Evolutionary conservation across 2,113 vertebrate species (phyloP).

Genomic region (Ctenodactylus gundi): DNA sequence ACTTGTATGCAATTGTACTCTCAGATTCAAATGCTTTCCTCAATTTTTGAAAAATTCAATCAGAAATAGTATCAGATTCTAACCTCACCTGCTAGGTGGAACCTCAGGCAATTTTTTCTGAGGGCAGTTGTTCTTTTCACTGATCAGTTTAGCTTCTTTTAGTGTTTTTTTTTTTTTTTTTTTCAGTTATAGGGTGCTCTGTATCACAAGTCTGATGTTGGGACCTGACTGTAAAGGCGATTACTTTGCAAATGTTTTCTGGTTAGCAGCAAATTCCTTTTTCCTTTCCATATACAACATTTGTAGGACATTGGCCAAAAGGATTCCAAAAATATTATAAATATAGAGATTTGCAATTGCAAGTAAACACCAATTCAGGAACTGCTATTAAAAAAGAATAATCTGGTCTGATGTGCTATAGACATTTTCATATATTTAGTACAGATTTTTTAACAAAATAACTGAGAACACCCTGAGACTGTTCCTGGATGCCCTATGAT

Average conservation of each 20-base stretch:
- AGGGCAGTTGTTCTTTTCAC: not conserved
- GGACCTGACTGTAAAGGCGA: not conserved
- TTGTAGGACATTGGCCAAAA: not conserved
- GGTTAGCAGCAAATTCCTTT: not conserved
- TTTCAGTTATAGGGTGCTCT: not conserved
- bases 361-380: not conserved
- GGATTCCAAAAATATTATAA: not conserved
- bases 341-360: not conserved
- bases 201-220: not conserved
- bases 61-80: conserved; percentile 14
- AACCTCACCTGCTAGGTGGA: conserved; percentile 4
- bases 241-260: not conserved
- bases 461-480: not conserved
- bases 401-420: not conserved
- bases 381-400: not conserved
- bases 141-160: not conserved
- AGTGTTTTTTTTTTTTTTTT: not conserved
- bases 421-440: not conserved
- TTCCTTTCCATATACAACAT: not conserved
- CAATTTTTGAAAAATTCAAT: conserved; percentile 39
- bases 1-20: not conserved
- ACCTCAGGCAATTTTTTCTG: conserved; percentile 4
- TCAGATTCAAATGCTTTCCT: not conserved
- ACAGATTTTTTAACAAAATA: not conserved
- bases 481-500: not conserved